Base-by-base conservation (phyloP, 2,113 vertebrate genomes). In the Theropithecus gelada region DNA sequence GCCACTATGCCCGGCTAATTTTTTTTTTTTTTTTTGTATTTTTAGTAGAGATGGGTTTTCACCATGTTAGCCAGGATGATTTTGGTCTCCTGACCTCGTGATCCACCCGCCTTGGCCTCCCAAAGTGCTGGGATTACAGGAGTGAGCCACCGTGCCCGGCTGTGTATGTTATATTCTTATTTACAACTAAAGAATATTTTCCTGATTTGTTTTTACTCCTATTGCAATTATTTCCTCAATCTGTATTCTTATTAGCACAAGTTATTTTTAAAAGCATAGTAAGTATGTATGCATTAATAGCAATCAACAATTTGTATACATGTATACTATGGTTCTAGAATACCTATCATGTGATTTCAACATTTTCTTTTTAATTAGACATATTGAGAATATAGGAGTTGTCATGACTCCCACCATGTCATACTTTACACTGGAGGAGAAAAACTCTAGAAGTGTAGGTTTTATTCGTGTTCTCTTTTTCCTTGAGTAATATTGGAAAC, bases 151-250 rank as follows among this genome's bases (percentile, higher is more conserved):
- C 0, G 6, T 5, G 0, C 52, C 6, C 0, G 0, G 52, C 52
- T 55, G 52, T 50, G 23, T 38, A 73, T 38, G 30, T 32, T 40
- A 89, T 7, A 66, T 76, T 96, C 32, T 79, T 70, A 48, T 35
- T 88, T 90, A 79, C 94, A 82, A 80, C 68, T 90, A 92, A 96
- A 61, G 0, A 87, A 50, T 43, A 0, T 61, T 92, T 87, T 92
- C 22, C 16, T 70, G 17, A 25, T 83, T 81, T 90, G 40, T 27
- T 97, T 95, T 70, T 57, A 50, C 7, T 78, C 22, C 52, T 68
- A 43, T 64, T 70, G 79, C 38, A 93, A 48, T 79, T 93, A 72
- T 73, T 92, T 94, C 73, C 45, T 73, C 70, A 92, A 38, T 59
- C 12, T 95, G 22, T 35, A 52, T 78, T 50, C 35, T 84, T 87